Base-by-base conservation (phyloP, 2,888 invertebrate species). In the Leptothorax acervorum region DNA sequence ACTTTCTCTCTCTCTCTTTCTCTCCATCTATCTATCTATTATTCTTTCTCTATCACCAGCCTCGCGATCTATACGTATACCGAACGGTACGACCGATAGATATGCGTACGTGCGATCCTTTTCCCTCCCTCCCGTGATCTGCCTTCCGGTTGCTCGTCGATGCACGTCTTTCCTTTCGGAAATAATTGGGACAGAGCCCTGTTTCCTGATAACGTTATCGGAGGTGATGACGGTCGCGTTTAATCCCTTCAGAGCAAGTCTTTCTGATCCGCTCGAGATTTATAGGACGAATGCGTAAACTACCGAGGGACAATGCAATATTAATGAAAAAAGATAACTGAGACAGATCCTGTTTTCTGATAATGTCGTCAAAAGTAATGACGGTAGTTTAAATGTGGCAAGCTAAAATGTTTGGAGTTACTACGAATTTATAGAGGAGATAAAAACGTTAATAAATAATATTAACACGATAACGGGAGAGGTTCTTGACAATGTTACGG, bases 81-180 rank as follows among this genome's bases (percentile, higher is more conserved):
- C 62, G 62, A 86, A 78, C 78, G 85, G 39, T 63, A 84, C 76
- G 81, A 45, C 60, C 66, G 85, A 53, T 70, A 82, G 53, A 74
- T 82, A 57, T 23, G 83, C 82, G 84, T 82, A 63, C 86, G 76
- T 23, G 60, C 84, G 81, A 84, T 87, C 88, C 88, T 89, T 87
- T 88, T 76, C 75, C 84, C 83, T 79, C 85, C 73, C 83, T n/a
- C 42, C 15, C 2, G 35, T n/a, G 31, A 55, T 45, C n/a, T 68
- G 55, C 82, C 87, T 88, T 88, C 84, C 88, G 83, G 82, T 35
- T 35, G 83, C 75, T 88, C 83, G 12, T 85, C 85, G 84, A 84
- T 82, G 68, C 83, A 83, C 63, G 75, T 51, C 73, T 79, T 85
- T 89, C 86, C 85, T 71, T 84, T 84, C 76, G 85, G 83, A 86